Evolutionary conservation across 1,140 invertebrate genomes (phyloP).

Genomic region (Pseudomyrmex concolor): DNA sequence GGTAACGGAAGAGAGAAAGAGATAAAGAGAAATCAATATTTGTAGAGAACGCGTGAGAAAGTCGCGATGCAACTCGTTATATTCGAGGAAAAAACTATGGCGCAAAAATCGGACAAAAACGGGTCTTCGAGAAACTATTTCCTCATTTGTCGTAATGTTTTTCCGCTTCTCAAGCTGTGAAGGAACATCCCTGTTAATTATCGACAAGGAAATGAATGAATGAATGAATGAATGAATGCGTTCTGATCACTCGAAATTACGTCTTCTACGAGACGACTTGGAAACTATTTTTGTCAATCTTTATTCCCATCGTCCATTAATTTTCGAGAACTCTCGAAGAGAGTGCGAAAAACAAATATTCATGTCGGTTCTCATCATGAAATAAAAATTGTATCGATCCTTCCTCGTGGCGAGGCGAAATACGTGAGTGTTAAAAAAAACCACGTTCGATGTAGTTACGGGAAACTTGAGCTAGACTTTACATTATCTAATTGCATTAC

Average conservation of each 20-base stretch:
- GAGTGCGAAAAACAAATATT: no score
- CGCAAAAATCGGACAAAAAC: conserved; percentile 39
- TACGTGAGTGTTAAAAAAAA: not conserved
- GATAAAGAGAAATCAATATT: conserved; percentile 33
- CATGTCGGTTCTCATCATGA: no score
- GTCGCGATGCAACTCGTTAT: conserved; percentile 51
- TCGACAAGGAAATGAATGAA: conserved; percentile 69
- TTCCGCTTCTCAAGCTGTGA: conserved; percentile 54
- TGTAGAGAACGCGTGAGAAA: conserved; percentile 34
- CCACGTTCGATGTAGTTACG: not conserved
- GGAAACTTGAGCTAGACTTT: not conserved
- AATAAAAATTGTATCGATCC: not conserved
- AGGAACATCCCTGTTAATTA: conserved; percentile 73
- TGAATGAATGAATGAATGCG: conserved; percentile 74
- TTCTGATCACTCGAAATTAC: conserved; percentile 81
- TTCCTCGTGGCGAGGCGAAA: not conserved
- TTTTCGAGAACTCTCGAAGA: not conserved
- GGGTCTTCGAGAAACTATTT: conserved; percentile 30
- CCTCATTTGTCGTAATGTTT: conserved; percentile 58
- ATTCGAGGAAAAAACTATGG: conserved; percentile 36
- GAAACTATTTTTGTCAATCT: conserved; percentile 78
- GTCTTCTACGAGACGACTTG: conserved; percentile 67
- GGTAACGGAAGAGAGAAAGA: conserved; percentile 19
- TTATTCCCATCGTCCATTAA: conserved; percentile 10
- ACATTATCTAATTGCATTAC: conserved; percentile 24